These are phyloP conservation scores for Luperina nickerlii DNA, from an alignment of 2,888 invertebrate genomes.

Conservation along the genomic window DNA sequence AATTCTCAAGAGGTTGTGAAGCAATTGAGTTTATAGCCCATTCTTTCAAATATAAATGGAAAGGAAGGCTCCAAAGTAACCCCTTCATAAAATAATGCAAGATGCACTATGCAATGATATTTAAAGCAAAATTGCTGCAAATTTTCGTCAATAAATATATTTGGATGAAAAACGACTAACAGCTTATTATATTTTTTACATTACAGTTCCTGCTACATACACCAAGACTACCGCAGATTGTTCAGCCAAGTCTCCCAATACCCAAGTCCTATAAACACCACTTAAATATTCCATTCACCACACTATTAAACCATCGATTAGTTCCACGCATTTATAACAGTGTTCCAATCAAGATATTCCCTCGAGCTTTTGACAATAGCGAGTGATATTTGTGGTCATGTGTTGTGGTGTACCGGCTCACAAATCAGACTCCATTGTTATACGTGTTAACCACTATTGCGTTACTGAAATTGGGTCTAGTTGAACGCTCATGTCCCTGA, in stretches of 20 bases:
- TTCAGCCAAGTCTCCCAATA: not conserved
- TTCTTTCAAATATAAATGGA: not conserved
- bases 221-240: not conserved
- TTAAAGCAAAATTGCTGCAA: not conserved
- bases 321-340: constrained; percentile 51
- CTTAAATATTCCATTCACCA: constrained; percentile 34
- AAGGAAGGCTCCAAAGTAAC: not conserved
- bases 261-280: not conserved
- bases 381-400: constrained; percentile 67
- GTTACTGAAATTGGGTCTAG: constrained; percentile 65
- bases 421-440: constrained; percentile 71
- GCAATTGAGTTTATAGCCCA: not conserved
- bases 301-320: constrained; percentile 52
- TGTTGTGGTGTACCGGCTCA: constrained; percentile 61
- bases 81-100: not conserved
- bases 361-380: constrained; percentile 62
- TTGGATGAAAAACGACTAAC: not conserved
- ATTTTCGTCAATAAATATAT: too few species aligned
- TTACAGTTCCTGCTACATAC: not conserved
- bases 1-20: not conserved
- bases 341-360: constrained; percentile 69
- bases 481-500: constrained; percentile 61
- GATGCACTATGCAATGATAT: too few species aligned
- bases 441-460: constrained; percentile 64
- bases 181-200: not conserved